phyloP scores from a whole-genome alignment of 2,888 invertebrate genomes.

The Rotaria socialis region DNA sequence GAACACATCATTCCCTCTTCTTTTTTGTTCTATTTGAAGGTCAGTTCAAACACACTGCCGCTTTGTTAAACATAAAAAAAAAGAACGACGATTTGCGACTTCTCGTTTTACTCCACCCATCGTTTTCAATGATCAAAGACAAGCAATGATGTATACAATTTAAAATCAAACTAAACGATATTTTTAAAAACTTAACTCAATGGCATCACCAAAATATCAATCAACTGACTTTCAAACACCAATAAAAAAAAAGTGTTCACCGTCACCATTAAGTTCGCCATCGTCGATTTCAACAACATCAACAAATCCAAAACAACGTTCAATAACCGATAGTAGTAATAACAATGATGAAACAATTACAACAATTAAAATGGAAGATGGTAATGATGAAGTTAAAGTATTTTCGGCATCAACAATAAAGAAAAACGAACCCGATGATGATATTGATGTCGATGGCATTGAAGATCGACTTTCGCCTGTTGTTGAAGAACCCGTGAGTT shows the following conservation, averaged over 20 bases:
- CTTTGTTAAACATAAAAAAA: conserved; percentile 5
- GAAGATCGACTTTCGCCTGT: conserved; percentile 31
- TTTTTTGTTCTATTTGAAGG: conserved; percentile 32
- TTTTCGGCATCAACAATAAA: conserved; percentile 3
- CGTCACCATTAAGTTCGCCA: background rate
- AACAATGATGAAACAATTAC: conserved; percentile 8
- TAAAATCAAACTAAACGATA: background rate
- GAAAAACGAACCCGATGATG: background rate
- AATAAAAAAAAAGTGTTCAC: background rate
- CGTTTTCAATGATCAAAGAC: conserved; percentile 27
- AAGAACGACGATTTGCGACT: conserved; percentile 1
- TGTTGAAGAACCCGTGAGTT: conserved; percentile 13
- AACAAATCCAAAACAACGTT: background rate
- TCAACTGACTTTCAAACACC: background rate
- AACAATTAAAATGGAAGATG: background rate
- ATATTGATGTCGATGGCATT: conserved; percentile 34
- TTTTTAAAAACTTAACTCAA: background rate
- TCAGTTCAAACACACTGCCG: conserved; percentile 32
- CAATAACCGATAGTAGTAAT: background rate
- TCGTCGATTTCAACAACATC: background rate
- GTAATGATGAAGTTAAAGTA: background rate
- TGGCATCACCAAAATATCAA: background rate
- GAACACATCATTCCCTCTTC: conserved; percentile 23
- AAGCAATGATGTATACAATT: background rate
- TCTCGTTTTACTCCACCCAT: conserved; percentile 19